A percentile compares a stretch with the other conserved stretches of the same genome.
phyloP scores from a whole-genome alignment of 2,797 vertebrate species.

The Rhinella marina region DNA sequence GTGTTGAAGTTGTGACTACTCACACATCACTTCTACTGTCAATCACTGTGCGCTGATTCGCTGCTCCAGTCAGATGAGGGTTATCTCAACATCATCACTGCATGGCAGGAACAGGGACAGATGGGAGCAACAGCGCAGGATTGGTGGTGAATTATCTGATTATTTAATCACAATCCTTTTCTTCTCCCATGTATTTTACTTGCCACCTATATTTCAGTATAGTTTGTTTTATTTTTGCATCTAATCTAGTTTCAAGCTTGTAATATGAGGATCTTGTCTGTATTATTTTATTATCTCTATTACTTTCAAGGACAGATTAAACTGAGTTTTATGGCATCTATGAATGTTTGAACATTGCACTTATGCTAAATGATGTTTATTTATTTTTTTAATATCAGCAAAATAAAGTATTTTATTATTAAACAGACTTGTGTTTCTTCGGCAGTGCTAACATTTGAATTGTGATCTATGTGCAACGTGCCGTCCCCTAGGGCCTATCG shows the following conservation, averaged over 20 bases:
- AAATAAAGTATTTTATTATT: constrained; percentile 32
- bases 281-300: neutral
- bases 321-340: neutral
- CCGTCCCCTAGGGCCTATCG: too few relatives aligned
- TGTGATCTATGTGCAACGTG: too few relatives aligned
- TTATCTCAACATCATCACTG: too few relatives aligned
- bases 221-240: neutral
- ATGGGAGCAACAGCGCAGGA: too few relatives aligned
- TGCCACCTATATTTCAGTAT: neutral
- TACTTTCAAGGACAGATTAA: neutral
- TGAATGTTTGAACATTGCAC: neutral
- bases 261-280: neutral
- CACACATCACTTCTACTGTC: too few relatives aligned
- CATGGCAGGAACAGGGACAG: too few relatives aligned
- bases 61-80: too few relatives aligned
- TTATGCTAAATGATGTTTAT: constrained; percentile 16
- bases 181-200: neutral
- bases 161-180: too few relatives aligned
- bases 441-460: neutral
- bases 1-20: too few relatives aligned
- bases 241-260: neutral
- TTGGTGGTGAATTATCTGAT: too few relatives aligned
- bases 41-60: too few relatives aligned
- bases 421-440: neutral
- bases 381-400: constrained; percentile 30